These are phyloP conservation scores for Noctua comes DNA, from an alignment of 2,888 invertebrate species.

Conservation along the genomic window DNA sequence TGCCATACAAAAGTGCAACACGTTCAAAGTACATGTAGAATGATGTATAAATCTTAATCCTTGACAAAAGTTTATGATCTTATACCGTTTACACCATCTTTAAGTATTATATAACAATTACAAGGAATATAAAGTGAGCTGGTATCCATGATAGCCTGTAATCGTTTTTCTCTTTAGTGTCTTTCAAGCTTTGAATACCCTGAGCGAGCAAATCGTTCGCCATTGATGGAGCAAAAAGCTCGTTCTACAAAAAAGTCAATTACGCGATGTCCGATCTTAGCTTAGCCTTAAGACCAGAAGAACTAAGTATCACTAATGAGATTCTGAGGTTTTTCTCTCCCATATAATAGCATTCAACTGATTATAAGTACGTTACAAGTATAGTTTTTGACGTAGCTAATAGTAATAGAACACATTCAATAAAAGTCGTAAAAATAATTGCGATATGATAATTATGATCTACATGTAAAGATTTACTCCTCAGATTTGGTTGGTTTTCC, in stretches of 20 bases:
- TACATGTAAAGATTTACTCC: background rate
- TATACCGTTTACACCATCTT: background rate
- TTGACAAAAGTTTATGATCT: background rate
- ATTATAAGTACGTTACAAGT: background rate
- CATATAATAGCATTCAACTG: background rate
- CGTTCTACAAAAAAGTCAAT: slow-evolving; percentile 39
- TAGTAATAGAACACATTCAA: background rate
- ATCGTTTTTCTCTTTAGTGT: slow-evolving; percentile 33
- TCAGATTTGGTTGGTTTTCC: background rate
- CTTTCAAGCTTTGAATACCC: slow-evolving; percentile 23
- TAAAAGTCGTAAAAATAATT: background rate
- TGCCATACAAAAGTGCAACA: background rate
- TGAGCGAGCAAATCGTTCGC: slow-evolving; percentile 27
- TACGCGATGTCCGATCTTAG: slow-evolving; percentile 35
- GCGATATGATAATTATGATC: background rate
- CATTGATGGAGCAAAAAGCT: slow-evolving; percentile 34
- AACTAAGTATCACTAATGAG: slow-evolving; percentile 41
- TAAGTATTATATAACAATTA: background rate
- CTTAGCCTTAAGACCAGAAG: slow-evolving; percentile 15
- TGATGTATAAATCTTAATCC: background rate
- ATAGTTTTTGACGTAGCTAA: background rate
- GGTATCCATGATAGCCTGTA: slow-evolving; percentile 3
- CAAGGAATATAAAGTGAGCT: background rate
- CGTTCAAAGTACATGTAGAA: background rate
- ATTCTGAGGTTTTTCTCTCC: slow-evolving; percentile 32